Evolutionary conservation across 2,888 invertebrate species (phyloP).

Genomic region (Meta bourneti): DNA sequence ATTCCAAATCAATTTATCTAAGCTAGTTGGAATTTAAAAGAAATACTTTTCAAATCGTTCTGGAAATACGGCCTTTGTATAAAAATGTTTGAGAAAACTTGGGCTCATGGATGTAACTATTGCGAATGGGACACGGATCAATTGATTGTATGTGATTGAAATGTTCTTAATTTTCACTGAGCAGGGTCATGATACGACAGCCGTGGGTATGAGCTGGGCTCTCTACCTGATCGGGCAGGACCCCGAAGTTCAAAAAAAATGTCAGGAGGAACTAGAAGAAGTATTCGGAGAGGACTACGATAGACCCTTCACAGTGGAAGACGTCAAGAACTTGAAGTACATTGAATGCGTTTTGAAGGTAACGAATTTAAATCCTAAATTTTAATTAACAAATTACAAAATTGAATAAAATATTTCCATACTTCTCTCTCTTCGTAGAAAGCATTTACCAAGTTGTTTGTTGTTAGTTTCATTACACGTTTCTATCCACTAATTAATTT

Average conservation of each 20-base stretch:
- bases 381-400: neutral
- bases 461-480: neutral
- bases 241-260: slow-evolving; percentile 83
- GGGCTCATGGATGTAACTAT: no score
- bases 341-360: slow-evolving; percentile 81
- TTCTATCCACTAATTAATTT: no score
- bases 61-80: no score
- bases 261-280: slow-evolving; percentile 87
- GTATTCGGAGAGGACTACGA: slow-evolving; percentile 88
- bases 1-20: no score
- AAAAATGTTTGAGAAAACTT: no score
- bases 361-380: neutral
- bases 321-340: slow-evolving; percentile 87
- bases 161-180: no score
- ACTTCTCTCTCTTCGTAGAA: neutral
- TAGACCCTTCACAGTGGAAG: slow-evolving; percentile 89
- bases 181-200: slow-evolving; percentile 84
- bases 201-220: slow-evolving; percentile 90
- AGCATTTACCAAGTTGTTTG: neutral
- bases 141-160: no score
- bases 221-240: slow-evolving; percentile 87
- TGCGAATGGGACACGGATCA: no score
- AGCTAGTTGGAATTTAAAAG: no score
- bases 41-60: no score
- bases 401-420: neutral